Evolutionary conservation across 1,140 invertebrate genomes (phyloP).

Genomic region (Drosophila carrolli): DNA sequence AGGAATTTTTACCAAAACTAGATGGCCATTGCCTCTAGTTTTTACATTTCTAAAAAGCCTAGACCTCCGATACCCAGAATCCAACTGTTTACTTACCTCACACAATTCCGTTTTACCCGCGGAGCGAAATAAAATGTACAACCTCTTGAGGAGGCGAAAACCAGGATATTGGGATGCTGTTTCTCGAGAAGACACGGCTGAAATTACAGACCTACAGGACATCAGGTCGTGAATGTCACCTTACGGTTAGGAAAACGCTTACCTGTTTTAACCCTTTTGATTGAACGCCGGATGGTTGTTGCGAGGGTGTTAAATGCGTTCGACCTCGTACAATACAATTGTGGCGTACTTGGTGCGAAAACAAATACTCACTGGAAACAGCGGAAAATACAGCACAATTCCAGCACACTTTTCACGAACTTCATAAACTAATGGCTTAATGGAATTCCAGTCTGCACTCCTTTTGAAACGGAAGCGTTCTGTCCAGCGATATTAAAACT

Average conservation of each 20-base stretch:
- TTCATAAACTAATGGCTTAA: background rate
- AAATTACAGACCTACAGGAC: conserved; percentile 3
- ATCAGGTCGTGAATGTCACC: background rate
- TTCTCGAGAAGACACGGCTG: background rate
- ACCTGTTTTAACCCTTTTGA: conserved; percentile 26
- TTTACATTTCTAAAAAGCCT: conserved; percentile 7
- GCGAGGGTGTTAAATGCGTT: conserved; percentile 44
- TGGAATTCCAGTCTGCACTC: conserved; percentile 15
- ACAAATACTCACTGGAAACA: conserved; percentile 2
- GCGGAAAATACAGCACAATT: background rate
- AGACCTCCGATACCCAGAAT: background rate
- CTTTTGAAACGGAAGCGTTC: conserved; percentile 16
- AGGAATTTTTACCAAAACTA: conserved; percentile 1
- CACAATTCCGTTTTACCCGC: background rate
- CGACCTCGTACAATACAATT: conserved; percentile 38
- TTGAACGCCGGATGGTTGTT: conserved; percentile 16
- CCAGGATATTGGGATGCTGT: conserved; percentile 18
- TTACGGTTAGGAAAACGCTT: conserved; percentile 8
- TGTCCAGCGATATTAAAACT: conserved; percentile 49
- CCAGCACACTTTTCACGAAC: conserved; percentile 5
- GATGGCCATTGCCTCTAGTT: background rate
- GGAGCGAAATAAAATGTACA: conserved; percentile 14
- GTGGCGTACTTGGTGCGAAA: conserved; percentile 15
- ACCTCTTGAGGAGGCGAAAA: conserved; percentile 9
- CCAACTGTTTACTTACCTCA: conserved; percentile 28